These are phyloP conservation scores for Drosophila neocordata DNA, from an alignment of 1,140 invertebrate species.

Conservation along the genomic window DNA sequence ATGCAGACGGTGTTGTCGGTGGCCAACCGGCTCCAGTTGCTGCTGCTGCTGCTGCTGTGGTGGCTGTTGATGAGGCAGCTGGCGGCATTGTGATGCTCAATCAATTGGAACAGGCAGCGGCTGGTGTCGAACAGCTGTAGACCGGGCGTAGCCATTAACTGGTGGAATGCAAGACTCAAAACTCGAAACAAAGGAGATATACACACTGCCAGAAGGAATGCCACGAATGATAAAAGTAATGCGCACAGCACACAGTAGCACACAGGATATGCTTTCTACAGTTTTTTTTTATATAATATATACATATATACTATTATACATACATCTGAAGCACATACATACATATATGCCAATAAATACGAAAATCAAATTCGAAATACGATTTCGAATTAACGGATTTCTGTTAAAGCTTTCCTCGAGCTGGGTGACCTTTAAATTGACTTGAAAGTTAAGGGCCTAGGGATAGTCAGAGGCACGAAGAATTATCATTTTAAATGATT, in stretches of 20 bases:
- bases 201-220: conserved; percentile 57
- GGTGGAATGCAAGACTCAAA: background rate
- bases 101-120: conserved; percentile 65
- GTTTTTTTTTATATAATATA: conserved; percentile 71
- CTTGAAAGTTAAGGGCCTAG: background rate
- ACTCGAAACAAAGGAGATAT: conserved; percentile 14
- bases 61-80: conserved; percentile 74
- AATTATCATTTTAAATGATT: no score
- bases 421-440: background rate
- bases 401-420: background rate
- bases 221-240: conserved; percentile 23
- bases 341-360: conserved; percentile 41
- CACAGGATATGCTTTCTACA: conserved; percentile 58
- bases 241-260: conserved; percentile 34
- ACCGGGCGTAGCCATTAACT: background rate
- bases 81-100: conserved; percentile 68
- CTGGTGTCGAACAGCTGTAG: conserved; percentile 53
- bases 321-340: conserved; percentile 8
- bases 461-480: no score
- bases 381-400: conserved; percentile 9
- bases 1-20: conserved; percentile 35
- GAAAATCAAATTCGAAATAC: conserved; percentile 27
- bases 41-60: conserved; percentile 50
- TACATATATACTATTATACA: conserved; percentile 54
- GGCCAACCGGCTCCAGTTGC: conserved; percentile 36